phyloP scores from a whole-genome alignment of 2,888 invertebrate genomes.

The Seira ritae region DNA sequence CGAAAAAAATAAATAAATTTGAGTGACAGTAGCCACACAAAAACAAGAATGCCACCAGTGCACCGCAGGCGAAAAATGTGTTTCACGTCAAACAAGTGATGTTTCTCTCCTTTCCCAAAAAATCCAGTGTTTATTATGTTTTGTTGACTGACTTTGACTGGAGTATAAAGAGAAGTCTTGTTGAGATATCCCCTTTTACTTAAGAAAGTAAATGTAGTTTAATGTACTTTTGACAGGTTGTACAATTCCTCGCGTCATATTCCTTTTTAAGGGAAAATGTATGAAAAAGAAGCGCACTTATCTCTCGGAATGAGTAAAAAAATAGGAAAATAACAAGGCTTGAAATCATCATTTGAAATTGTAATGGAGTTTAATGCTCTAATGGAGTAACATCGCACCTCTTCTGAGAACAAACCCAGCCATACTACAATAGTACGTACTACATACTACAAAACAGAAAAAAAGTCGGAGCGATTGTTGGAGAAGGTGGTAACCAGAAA shows the following conservation, averaged over 20 bases:
- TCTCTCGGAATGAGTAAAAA: not conserved
- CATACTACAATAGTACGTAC: too few relatives aligned
- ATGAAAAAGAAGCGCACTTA: not conserved
- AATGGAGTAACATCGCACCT: not conserved
- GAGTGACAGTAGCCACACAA: slow-evolving; percentile 21
- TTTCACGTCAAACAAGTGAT: slow-evolving; percentile 8
- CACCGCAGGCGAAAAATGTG: slow-evolving; percentile 44
- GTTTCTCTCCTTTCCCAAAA: not conserved
- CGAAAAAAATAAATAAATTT: slow-evolving; percentile 4
- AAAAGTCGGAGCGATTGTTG: too few relatives aligned
- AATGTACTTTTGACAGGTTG: slow-evolving; percentile 61
- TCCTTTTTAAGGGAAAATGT: slow-evolving; percentile 1
- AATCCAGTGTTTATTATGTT: not conserved
- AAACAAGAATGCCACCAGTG: slow-evolving; percentile 26
- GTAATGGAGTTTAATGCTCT: slow-evolving; percentile 8
- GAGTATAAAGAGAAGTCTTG: not conserved
- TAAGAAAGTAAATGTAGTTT: slow-evolving; percentile 51
- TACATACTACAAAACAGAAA: too few relatives aligned
- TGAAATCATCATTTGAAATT: slow-evolving; percentile 3
- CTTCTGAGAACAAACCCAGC: not conserved
- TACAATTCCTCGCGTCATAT: slow-evolving; percentile 24
- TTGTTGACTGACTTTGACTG: slow-evolving; percentile 41
- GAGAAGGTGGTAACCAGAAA: not conserved
- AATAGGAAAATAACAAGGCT: not conserved
- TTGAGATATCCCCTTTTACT: slow-evolving; percentile 35